Evolutionary conservation across 2,113 vertebrate genomes (phyloP).

Genomic region (Nibea coibor): DNA sequence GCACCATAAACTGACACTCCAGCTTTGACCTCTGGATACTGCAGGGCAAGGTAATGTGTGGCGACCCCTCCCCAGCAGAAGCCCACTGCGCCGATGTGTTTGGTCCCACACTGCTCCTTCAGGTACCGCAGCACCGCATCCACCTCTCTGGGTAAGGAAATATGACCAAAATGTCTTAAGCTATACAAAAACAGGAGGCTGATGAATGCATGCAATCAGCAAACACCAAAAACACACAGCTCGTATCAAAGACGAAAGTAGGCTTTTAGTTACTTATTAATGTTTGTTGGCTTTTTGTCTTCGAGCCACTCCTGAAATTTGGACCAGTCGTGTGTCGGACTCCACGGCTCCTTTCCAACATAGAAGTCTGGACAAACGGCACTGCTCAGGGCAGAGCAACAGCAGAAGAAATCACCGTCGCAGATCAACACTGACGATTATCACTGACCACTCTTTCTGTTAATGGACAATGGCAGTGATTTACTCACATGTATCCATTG

Average conservation of each 20-base stretch:
- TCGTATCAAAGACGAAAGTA: background rate
- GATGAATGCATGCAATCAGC: background rate
- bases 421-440: fast-evolving
- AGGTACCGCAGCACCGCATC: slow-evolving; percentile 83
- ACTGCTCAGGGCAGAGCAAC: slow-evolving; percentile 61
- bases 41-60: slow-evolving; percentile 83
- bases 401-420: background rate
- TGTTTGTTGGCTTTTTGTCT: slow-evolving; percentile 83
- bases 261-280: slow-evolving; percentile 84
- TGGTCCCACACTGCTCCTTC: slow-evolving; percentile 79
- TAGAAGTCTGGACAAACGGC: slow-evolving; percentile 92
- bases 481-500: slow-evolving; percentile 90
- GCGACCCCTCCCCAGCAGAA: slow-evolving; percentile 89
- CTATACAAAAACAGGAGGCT: background rate
- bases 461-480: background rate
- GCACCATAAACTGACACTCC: slow-evolving; percentile 85
- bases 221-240: background rate
- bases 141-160: slow-evolving; percentile 78
- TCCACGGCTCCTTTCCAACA: slow-evolving; percentile 90
- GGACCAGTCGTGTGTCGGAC: slow-evolving; percentile 84
- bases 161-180: background rate
- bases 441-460: background rate
- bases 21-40: slow-evolving; percentile 81
- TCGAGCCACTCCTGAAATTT: slow-evolving; percentile 90
- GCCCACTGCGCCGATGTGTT: slow-evolving; percentile 76